These are phyloP conservation scores for Mustela erminea DNA, from an alignment of 2,797 vertebrate genomes.

Conservation along the genomic window DNA sequence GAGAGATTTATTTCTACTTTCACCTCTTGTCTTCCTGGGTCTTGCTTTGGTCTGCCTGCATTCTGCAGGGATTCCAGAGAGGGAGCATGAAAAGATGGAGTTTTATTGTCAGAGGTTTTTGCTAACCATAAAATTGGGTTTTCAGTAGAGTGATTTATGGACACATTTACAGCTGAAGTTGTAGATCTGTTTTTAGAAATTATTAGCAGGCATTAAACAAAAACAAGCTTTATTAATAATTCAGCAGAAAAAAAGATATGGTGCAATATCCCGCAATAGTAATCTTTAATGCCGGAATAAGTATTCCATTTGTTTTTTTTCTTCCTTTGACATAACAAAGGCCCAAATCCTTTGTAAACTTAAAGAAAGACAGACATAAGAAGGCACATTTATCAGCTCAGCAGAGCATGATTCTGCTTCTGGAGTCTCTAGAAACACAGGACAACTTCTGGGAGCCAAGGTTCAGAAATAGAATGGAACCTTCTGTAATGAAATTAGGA, in stretches of 20 bases:
- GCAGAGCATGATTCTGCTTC: background rate
- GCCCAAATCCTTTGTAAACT: background rate
- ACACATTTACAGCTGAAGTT: conserved; percentile 76
- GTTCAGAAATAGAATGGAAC: background rate
- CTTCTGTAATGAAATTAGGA: background rate
- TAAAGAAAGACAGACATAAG: background rate
- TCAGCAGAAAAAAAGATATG: conserved; percentile 75
- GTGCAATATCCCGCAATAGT: conserved; percentile 47
- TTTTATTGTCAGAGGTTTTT: conserved; percentile 34
- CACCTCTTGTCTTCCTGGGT: background rate
- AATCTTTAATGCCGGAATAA: conserved; percentile 64
- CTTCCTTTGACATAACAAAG: conserved; percentile 31
- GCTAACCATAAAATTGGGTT: conserved; percentile 42
- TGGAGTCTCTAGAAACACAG: background rate
- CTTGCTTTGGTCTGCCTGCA: background rate
- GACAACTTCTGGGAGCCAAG: background rate
- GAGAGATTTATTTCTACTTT: background rate
- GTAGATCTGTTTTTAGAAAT: conserved; percentile 84
- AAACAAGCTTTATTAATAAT: conserved; percentile 83
- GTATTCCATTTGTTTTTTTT: conserved; percentile 20
- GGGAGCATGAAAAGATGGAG: background rate
- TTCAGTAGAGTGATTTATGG: conserved; percentile 75
- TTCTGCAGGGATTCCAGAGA: background rate
- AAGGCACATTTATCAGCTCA: background rate
- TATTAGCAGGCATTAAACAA: conserved; percentile 82